Evolutionary conservation across 2,113 vertebrate genomes (phyloP).

Genomic region (Tauraco erythrolophus): DNA sequence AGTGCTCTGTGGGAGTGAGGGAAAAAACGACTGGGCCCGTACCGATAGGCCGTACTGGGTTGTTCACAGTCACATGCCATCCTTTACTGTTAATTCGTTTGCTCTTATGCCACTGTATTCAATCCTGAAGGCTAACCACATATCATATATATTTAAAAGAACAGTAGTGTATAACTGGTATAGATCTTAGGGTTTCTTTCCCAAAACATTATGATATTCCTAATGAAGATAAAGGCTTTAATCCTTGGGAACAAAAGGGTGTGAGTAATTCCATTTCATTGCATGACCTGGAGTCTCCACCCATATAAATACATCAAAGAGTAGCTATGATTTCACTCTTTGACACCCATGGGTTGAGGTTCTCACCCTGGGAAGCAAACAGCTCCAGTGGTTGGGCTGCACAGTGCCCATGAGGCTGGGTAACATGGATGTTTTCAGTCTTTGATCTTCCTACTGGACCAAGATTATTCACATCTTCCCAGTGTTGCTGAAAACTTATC

Average conservation of each 20-base stretch:
- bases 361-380: constrained; percentile 57
- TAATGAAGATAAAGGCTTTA: constrained; percentile 65
- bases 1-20: constrained; percentile 54
- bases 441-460: constrained; percentile 55
- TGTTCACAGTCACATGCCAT: neutral
- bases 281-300: constrained; percentile 65
- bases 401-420: constrained; percentile 21
- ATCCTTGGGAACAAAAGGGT: constrained; percentile 69
- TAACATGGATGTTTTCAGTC: constrained; percentile 6
- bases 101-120: neutral
- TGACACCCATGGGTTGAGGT: constrained; percentile 48
- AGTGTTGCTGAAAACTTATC: constrained; percentile 34
- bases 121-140: constrained; percentile 52
- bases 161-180: constrained; percentile 5
- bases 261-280: constrained; percentile 66
- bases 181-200: constrained; percentile 47
- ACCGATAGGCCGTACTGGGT: neutral
- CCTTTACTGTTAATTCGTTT: constrained; percentile 18
- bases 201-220: constrained; percentile 50
- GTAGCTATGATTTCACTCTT: constrained; percentile 55
- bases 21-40: neutral
- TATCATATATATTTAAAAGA: constrained; percentile 59
- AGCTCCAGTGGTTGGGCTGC: constrained; percentile 40
- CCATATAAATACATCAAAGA: constrained; percentile 72
- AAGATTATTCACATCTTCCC: constrained; percentile 47